Conservation (phyloP, 2,797 vertebrate genomes). For the Urosaurus nigricauda region DNA sequence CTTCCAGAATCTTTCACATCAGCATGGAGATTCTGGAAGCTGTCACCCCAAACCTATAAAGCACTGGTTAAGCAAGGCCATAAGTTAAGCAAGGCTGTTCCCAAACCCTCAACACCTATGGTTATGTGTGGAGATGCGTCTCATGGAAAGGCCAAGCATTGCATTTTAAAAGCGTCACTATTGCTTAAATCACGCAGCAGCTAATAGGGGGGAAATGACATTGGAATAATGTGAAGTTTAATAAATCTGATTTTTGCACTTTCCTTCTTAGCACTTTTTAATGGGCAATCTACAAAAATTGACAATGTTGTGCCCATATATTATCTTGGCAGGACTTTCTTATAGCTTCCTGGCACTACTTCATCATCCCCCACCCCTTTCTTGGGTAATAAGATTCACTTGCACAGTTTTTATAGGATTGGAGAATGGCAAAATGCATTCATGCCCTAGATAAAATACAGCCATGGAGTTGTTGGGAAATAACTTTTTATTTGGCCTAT, state of each 20-base stretch:
- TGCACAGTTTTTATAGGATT: conserved; percentile 43
- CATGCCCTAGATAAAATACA: conserved; percentile 56
- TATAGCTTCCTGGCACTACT: conserved; percentile 39
- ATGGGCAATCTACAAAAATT: conserved; percentile 20
- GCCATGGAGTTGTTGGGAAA: conserved; percentile 23
- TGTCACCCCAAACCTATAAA: no score
- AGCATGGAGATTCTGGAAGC: no score
- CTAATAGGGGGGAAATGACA: background rate
- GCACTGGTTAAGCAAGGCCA: no score
- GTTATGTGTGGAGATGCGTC: background rate
- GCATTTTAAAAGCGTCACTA: background rate
- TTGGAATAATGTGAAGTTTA: conserved; percentile 8
- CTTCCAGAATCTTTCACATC: background rate
- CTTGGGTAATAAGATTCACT: conserved; percentile 54
- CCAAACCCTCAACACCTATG: background rate
- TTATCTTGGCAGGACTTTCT: conserved; percentile 43
- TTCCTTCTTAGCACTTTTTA: conserved; percentile 26
- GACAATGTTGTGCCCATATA: conserved; percentile 38
- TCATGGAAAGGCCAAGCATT: background rate
- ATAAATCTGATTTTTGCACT: conserved; percentile 17
- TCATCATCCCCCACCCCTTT: conserved; percentile 23
- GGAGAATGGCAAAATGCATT: conserved; percentile 50
- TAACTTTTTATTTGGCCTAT: conserved; percentile 33
- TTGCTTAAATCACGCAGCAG: background rate
- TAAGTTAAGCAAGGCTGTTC: no score